Percentiles rank a stretch among this genome's conserved stretches.
These are phyloP conservation scores for Cryptoblepharus egeriae DNA, from an alignment of 2,797 vertebrate genomes.

Conservation along the genomic window DNA sequence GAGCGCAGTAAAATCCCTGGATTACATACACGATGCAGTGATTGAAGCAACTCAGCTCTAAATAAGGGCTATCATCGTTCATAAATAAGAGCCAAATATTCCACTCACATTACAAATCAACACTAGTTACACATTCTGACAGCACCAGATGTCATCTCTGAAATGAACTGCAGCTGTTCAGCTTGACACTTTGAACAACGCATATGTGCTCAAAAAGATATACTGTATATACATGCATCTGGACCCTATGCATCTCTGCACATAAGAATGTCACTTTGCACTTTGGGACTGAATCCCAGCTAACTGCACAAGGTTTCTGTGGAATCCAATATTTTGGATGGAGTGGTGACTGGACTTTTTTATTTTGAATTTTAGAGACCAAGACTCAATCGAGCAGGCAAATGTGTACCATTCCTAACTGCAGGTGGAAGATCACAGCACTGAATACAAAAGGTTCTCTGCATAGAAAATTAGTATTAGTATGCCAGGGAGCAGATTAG, in stretches of 20 bases:
- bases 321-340: neutral
- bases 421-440: too few relatives aligned
- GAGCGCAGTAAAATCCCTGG: constrained; percentile 31
- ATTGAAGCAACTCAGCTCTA: neutral
- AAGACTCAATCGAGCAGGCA: neutral
- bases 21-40: neutral
- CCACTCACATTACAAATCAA: constrained; percentile 67
- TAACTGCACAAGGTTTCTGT: neutral
- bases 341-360: constrained; percentile 19
- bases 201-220: neutral
- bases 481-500: too few relatives aligned
- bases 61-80: constrained; percentile 39
- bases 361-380: constrained; percentile 6
- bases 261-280: too few relatives aligned
- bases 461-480: too few relatives aligned
- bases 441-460: too few relatives aligned
- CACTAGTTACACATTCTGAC: constrained; percentile 59
- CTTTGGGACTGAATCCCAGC: too few relatives aligned
- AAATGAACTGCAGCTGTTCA: constrained; percentile 64
- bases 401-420: too few relatives aligned
- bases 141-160: constrained; percentile 68
- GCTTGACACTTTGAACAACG: constrained; percentile 15
- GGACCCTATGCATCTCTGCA: too few relatives aligned
- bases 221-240: too few relatives aligned
- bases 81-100: constrained; percentile 56